phyloP scores from a whole-genome alignment of 2,113 vertebrate genomes.

The Embiotoca jacksoni region DNA sequence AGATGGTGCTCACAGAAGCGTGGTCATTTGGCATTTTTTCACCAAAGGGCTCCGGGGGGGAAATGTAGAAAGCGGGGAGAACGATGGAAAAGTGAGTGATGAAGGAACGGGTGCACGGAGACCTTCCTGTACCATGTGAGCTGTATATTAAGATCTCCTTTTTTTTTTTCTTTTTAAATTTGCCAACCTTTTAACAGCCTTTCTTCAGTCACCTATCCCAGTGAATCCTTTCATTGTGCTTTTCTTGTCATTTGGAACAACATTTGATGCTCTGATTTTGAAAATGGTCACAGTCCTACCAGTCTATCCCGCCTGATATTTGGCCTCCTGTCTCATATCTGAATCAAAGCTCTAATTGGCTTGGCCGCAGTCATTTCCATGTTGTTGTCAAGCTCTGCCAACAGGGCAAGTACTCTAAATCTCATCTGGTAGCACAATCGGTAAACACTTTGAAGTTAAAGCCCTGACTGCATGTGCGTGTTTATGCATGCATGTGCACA shows the following conservation, averaged over 20 bases:
- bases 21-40: constrained; percentile 81
- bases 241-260: background rate
- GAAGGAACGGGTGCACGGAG: constrained; percentile 34
- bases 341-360: constrained; percentile 73
- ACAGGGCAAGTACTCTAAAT: constrained; percentile 48
- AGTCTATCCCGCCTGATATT: constrained; percentile 52
- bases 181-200: constrained; percentile 9
- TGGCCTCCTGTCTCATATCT: constrained; percentile 64
- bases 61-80: constrained; percentile 22
- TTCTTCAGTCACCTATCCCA: background rate
- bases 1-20: constrained; percentile 85
- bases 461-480: constrained; percentile 25
- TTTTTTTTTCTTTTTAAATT: background rate
- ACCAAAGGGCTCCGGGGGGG: constrained; percentile 75
- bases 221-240: constrained; percentile 1
- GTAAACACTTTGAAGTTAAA: constrained; percentile 59
- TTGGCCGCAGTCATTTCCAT: constrained; percentile 66
- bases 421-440: constrained; percentile 58
- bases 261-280: constrained; percentile 13
- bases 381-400: constrained; percentile 71
- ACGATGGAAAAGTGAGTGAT: constrained; percentile 35
- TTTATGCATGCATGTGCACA: constrained; percentile 26
- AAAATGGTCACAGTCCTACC: constrained; percentile 12
- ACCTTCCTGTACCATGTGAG: constrained; percentile 7
- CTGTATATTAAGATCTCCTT: background rate